Evolutionary conservation across 2,888 invertebrate species (phyloP).

Genomic region (Epinotia nisella): DNA sequence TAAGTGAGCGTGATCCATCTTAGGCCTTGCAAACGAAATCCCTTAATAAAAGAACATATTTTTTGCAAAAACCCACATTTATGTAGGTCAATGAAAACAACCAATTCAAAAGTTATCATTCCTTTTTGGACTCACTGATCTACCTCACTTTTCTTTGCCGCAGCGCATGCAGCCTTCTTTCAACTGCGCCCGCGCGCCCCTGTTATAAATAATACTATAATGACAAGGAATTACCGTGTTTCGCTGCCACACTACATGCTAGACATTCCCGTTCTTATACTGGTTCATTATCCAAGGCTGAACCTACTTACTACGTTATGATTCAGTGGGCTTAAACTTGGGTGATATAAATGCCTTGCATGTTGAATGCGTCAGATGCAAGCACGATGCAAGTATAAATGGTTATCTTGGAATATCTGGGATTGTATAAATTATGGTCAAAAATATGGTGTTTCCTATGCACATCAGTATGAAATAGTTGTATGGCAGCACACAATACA

Average conservation of each 20-base stretch:
- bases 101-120: too few species aligned
- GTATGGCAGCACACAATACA: too few species aligned
- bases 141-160: slow-evolving; percentile 56
- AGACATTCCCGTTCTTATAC: slow-evolving; percentile 68
- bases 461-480: too few species aligned
- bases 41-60: too few species aligned
- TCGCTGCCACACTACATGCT: slow-evolving; percentile 69
- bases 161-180: slow-evolving; percentile 60
- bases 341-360: background rate
- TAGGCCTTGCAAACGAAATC: too few species aligned
- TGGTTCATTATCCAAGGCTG: slow-evolving; percentile 67
- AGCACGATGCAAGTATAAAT: background rate
- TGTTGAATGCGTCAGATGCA: background rate
- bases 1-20: too few species aligned
- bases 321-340: slow-evolving; percentile 30
- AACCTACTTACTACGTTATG: slow-evolving; percentile 57
- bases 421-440: background rate
- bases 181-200: slow-evolving; percentile 61
- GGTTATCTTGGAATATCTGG: background rate
- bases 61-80: too few species aligned
- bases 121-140: slow-evolving; percentile 43
- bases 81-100: too few species aligned
- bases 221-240: slow-evolving; percentile 82
- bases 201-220: slow-evolving; percentile 82
- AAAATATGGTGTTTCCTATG: too few species aligned